A percentile compares a stretch with the other conserved stretches of the same genome.
Conservation (phyloP, 2,888 invertebrate species). For the Yponomeuta plumbellus region DNA sequence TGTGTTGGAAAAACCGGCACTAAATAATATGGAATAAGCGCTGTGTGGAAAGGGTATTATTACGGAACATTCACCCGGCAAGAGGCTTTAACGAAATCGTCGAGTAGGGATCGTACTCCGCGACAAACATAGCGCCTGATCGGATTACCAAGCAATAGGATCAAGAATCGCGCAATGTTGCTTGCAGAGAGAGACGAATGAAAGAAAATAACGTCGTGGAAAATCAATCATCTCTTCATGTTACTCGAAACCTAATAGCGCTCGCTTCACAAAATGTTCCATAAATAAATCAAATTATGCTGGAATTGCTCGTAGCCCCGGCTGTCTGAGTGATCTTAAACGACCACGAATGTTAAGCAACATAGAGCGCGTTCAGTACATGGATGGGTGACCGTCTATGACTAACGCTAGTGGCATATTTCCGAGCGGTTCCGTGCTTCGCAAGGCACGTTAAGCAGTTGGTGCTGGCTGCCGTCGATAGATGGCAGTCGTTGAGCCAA, state of each 20-base stretch:
- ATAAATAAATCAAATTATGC: not conserved
- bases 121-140: constrained; percentile 13
- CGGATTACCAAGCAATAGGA: constrained; percentile 14
- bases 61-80: not conserved
- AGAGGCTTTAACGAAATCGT: constrained; percentile 3
- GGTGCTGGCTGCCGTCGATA: no score
- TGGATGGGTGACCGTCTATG: no score
- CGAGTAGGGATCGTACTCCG: constrained; percentile 6
- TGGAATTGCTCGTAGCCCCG: no score
- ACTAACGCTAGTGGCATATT: no score
- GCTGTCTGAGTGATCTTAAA: no score
- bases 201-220: constrained; percentile 6
- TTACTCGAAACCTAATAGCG: not conserved
- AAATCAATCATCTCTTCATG: constrained; percentile 14
- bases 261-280: not conserved
- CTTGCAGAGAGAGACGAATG: not conserved
- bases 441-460: no score
- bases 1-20: not conserved
- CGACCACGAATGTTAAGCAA: no score
- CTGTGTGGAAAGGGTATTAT: not conserved
- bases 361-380: no score
- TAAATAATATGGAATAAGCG: not conserved
- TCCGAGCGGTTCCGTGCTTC: no score
- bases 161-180: constrained; percentile 6
- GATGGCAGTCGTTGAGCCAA: no score